phyloP scores from a whole-genome alignment of 1,140 invertebrate genomes.

The Zaprionus davidi region DNA sequence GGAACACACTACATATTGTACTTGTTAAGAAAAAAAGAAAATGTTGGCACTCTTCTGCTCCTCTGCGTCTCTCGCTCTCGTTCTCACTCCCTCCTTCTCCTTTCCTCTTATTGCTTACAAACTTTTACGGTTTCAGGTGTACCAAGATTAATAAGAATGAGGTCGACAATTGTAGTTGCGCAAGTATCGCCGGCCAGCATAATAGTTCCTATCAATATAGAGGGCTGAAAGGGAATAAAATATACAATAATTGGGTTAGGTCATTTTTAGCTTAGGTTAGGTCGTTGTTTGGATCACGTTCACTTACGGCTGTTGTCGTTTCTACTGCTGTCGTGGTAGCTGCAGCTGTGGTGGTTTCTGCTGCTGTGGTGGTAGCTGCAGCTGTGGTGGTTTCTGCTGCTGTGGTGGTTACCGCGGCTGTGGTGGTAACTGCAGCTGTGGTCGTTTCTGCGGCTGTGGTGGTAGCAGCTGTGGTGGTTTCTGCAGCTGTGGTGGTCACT shows the following conservation, averaged over 20 bases:
- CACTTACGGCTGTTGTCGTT: neutral
- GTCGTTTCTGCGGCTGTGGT: neutral
- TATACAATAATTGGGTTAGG: too few species aligned
- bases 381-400: neutral
- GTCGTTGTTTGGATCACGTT: neutral
- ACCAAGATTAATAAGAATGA: too few species aligned
- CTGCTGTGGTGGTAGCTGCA: neutral
- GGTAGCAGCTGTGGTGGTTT: too few species aligned
- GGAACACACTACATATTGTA: conserved; percentile 43
- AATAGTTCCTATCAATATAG: too few species aligned
- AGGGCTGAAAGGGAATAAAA: too few species aligned
- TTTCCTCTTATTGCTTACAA: too few species aligned
- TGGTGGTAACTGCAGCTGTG: neutral
- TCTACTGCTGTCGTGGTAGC: neutral
- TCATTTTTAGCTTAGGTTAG: neutral
- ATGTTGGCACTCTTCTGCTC: neutral
- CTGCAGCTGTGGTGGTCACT: neutral
- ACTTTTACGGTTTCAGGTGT: too few species aligned
- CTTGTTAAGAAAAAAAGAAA: neutral
- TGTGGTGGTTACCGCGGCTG: neutral
- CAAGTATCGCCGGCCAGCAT: too few species aligned
- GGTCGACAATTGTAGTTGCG: too few species aligned
- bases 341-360: neutral
- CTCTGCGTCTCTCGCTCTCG: neutral
- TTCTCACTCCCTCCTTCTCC: neutral